Conservation (phyloP, 2,888 invertebrate genomes). For the Rhynchonema sp. region DNA sequence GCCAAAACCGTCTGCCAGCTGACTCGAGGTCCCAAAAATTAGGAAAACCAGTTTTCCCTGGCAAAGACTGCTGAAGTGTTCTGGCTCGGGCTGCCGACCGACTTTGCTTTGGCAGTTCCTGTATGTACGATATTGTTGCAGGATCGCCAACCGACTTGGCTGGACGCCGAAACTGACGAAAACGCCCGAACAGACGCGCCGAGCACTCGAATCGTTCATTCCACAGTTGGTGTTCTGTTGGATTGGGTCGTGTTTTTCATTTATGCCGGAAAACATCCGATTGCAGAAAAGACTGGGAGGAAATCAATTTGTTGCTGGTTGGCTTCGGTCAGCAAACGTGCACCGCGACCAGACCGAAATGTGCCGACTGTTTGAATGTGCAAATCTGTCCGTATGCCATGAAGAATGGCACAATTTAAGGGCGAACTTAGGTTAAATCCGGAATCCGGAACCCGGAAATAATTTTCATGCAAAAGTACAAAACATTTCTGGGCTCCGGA, state of each 20-base stretch:
- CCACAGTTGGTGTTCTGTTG: slow-evolving; percentile 45
- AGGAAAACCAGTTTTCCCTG: too few species aligned
- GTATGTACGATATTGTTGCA: too few species aligned
- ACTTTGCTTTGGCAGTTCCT: too few species aligned
- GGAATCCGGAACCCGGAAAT: too few species aligned
- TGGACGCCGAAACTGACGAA: slow-evolving; percentile 53
- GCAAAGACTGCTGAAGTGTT: too few species aligned
- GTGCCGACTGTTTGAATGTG: slow-evolving; percentile 58
- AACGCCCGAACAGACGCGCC: slow-evolving; percentile 64
- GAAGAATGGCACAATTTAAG: not conserved
- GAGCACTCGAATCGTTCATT: slow-evolving; percentile 63
- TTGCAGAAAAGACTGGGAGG: slow-evolving; percentile 49
- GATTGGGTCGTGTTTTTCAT: slow-evolving; percentile 1
- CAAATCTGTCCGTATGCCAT: slow-evolving; percentile 49
- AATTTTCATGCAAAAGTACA: too few species aligned
- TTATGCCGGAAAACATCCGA: slow-evolving; percentile 1
- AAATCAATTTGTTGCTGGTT: slow-evolving; percentile 67
- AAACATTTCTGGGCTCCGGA: too few species aligned
- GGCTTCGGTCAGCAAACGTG: slow-evolving; percentile 94
- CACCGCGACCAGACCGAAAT: slow-evolving; percentile 57
- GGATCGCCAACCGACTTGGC: slow-evolving; percentile 57
- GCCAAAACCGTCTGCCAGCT: too few species aligned
- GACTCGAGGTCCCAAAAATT: too few species aligned
- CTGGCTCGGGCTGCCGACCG: too few species aligned
- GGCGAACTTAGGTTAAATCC: too few species aligned